Conservation (phyloP, 2,113 vertebrate genomes). For the Nestor notabilis region DNA sequence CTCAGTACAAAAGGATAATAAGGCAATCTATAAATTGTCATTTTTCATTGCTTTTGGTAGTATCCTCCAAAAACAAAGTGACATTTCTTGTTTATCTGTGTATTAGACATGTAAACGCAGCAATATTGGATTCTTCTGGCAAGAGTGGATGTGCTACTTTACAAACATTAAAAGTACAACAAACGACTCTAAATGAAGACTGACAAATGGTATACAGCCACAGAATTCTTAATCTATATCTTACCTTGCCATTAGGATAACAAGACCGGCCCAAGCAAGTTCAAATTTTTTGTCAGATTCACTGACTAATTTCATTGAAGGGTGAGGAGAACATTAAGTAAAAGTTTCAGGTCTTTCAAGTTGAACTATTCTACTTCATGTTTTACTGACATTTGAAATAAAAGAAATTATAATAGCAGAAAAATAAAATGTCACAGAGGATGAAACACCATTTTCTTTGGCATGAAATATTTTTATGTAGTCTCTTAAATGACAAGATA, state of each 20-base stretch:
- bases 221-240: background rate
- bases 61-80: background rate
- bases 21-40: constrained; percentile 20
- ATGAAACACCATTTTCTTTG: background rate
- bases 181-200: background rate
- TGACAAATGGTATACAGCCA: background rate
- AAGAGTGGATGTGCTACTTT: background rate
- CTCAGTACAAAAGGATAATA: background rate
- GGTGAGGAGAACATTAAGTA: background rate
- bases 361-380: background rate
- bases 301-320: background rate
- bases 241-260: background rate
- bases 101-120: background rate
- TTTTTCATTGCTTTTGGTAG: constrained; percentile 36
- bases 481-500: background rate
- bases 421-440: background rate
- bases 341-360: background rate
- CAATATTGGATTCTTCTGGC: background rate
- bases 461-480: background rate
- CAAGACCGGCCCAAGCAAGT: background rate
- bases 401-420: background rate
- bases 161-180: background rate
- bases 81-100: background rate
- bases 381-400: background rate
- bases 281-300: background rate